Base-by-base conservation (phyloP, 2,888 invertebrate genomes). In the Lasioglossum vierecki region DNA sequence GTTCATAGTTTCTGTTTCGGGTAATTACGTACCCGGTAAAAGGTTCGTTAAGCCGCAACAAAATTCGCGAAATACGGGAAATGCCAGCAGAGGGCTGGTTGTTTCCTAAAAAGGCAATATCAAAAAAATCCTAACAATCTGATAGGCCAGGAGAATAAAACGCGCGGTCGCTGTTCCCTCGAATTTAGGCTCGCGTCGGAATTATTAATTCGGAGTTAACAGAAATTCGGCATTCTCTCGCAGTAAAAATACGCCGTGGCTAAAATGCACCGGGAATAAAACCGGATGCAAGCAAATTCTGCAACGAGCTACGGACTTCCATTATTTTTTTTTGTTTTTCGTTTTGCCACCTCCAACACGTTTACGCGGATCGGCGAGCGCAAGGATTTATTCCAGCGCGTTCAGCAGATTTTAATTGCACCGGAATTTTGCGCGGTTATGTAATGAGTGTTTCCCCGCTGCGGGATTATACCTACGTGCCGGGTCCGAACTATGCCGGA, bases 401-500 rank as follows among this genome's bases (percentile, higher is more conserved):
- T 18, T 60, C 41, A 11, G 57, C 53, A 8, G 13, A 49, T 83
- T 78, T 78, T 63, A 70, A 74, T 60, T 35, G 60, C 35, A 53
- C 53, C 75, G 44, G 49, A 71, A 76, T 85, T 77, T 84, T 74
- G 9, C 76, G 41, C 60, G 71, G 78, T 90, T 89, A 83, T 78
- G 76, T 75, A 89, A 89, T 76, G 60, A 78, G 68, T 13, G 81
- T 66, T 82, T 66, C 41, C 46, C 53, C 53, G 72, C 30, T 44
- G 80, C 68, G n/a, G 39, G 77, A 80, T 76, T 53, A 53, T 9
- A 22, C 2, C 8, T 77, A 49, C 85, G 81, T 73, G 60, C 39
- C 76, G 22, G 22, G 30, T 49, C 73, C 68, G 13, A 88, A 83
- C 76, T 86, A 86, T 88, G 86, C 66, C 88, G 74, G 88, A 80